Evolutionary conservation across 2,888 invertebrate species (phyloP).

Genomic region (Corythucha ciliata): DNA sequence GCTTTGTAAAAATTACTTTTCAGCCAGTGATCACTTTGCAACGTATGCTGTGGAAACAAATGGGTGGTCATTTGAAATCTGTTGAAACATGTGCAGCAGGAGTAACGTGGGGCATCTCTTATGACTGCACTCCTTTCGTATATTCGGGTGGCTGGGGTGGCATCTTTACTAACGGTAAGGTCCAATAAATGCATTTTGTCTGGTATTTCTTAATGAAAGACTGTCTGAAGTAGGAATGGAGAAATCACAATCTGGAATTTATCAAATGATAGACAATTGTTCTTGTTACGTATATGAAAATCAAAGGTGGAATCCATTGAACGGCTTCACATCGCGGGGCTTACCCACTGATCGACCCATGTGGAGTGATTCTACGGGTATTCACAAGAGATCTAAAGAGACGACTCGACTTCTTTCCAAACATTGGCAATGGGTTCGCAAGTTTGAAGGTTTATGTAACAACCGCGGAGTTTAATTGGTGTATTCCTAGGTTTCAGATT

Average conservation of each 20-base stretch:
- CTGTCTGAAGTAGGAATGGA: conserved; percentile 43
- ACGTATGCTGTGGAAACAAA: conserved; percentile 75
- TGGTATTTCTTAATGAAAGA: neutral
- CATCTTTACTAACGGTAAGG: conserved; percentile 47
- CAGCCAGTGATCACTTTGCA: conserved; percentile 58
- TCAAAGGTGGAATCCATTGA: conserved; percentile 87
- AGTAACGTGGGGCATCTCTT: conserved; percentile 86
- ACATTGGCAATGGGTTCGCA: conserved; percentile 77
- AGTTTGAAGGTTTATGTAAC: neutral
- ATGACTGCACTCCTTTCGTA: conserved; percentile 80
- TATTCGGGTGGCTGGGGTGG: conserved; percentile 87
- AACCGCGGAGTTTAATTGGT: neutral
- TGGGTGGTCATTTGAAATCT: conserved; percentile 74
- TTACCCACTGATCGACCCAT: conserved; percentile 77
- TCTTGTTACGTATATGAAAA: conserved; percentile 87
- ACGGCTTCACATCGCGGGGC: conserved; percentile 77
- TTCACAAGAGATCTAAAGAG: conserved; percentile 73
- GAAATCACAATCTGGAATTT: conserved; percentile 50
- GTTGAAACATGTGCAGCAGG: conserved; percentile 67
- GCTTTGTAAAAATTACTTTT: conserved; percentile 28
- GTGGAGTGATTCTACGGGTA: conserved; percentile 86
- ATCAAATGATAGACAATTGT: conserved; percentile 74
- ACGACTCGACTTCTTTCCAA: conserved; percentile 74
- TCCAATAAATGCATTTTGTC: neutral
- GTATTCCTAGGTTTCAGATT: conserved; percentile 60